Evolutionary conservation across 2,888 invertebrate genomes (phyloP).

Genomic region (Synanthedon andrenaeformis): DNA sequence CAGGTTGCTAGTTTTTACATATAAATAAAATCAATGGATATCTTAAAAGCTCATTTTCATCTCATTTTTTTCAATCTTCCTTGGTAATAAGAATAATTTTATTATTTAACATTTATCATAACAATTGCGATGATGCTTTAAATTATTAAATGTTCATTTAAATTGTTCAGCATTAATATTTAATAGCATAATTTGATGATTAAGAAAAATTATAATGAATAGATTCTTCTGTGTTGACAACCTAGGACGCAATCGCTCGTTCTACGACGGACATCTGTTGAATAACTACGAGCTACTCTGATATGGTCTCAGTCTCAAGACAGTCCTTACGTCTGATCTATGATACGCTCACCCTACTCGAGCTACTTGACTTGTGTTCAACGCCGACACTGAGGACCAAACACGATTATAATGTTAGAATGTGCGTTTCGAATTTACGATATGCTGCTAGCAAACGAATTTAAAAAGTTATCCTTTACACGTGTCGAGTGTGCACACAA

Average conservation of each 20-base stretch:
- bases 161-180: no score
- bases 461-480: not conserved
- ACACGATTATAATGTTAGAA: not conserved
- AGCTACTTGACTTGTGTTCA: slow-evolving; percentile 57
- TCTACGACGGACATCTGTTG: slow-evolving; percentile 49
- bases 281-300: slow-evolving; percentile 53
- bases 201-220: no score
- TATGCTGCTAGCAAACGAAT: not conserved
- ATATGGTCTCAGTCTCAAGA: slow-evolving; percentile 71
- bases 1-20: no score
- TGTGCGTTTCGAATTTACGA: slow-evolving; percentile 29
- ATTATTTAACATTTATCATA: no score
- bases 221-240: not conserved
- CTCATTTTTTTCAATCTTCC: no score
- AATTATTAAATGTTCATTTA: no score
- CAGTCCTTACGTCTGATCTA: slow-evolving; percentile 62
- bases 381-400: slow-evolving; percentile 26
- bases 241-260: slow-evolving; percentile 41
- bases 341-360: slow-evolving; percentile 64
- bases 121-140: no score
- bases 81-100: no score
- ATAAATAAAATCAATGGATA: no score
- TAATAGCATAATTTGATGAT: no score
- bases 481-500: slow-evolving; percentile 47
- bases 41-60: no score